A percentile compares a stretch with the other conserved stretches of the same genome.
Conservation (phyloP, 30 jellyfish, hydroid and myxozoan genomes). For the Pelagia noctiluca region DNA sequence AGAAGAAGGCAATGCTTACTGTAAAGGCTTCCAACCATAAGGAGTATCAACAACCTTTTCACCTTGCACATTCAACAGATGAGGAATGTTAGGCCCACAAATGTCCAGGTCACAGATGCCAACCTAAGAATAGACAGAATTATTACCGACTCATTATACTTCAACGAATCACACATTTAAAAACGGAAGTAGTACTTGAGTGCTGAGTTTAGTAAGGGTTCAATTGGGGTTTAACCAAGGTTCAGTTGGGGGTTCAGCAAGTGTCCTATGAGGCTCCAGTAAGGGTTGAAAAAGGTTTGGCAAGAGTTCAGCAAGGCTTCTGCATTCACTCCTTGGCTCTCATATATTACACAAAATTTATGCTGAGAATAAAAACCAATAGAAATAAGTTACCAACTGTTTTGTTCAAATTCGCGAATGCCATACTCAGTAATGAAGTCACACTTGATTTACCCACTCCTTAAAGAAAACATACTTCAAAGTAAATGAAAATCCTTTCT, state of each 20-base stretch:
- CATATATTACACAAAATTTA: not conserved
- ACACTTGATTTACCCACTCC: constrained; percentile 82
- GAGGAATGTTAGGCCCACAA: constrained; percentile 85
- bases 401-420: constrained; percentile 28
- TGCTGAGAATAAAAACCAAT: not conserved
- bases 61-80: constrained; percentile 27
- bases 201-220: too few relatives aligned
- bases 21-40: constrained; percentile 81
- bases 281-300: too few relatives aligned
- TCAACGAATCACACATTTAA: not conserved
- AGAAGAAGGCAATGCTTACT: too few relatives aligned
- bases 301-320: too few relatives aligned
- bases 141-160: not conserved
- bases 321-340: not conserved
- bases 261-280: too few relatives aligned
- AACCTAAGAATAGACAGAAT: constrained; percentile 31
- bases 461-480: not conserved
- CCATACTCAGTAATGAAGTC: constrained; percentile 59
- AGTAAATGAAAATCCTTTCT: not conserved
- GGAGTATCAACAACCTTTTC: constrained; percentile 49
- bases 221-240: too few relatives aligned
- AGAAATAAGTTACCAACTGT: constrained; percentile 11
- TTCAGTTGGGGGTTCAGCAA: too few relatives aligned
- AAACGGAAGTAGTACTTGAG: not conserved
- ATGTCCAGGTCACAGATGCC: constrained; percentile 79